Evolutionary conservation across 2,888 invertebrate genomes (phyloP).

Genomic region (Heliconius hortense): DNA sequence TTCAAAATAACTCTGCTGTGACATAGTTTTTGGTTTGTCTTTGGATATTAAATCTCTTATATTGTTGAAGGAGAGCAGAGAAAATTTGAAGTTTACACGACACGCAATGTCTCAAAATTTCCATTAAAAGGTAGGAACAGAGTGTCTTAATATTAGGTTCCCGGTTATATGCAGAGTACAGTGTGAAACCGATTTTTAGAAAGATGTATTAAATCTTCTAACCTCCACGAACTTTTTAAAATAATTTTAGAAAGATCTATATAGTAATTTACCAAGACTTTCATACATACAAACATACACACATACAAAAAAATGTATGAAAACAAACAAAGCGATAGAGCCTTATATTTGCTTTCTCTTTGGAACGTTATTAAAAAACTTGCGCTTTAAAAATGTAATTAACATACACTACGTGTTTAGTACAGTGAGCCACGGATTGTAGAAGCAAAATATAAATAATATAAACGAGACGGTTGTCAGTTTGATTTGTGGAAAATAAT

Average conservation of each 20-base stretch:
- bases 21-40: too few relatives aligned
- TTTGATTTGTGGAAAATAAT: background rate
- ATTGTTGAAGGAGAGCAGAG: too few relatives aligned
- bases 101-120: background rate
- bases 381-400: slow-evolving; percentile 53
- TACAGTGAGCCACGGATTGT: slow-evolving; percentile 30
- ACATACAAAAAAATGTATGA: slow-evolving; percentile 1
- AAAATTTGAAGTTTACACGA: too few relatives aligned
- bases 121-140: background rate
- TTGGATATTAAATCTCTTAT: too few relatives aligned
- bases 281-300: background rate
- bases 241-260: background rate
- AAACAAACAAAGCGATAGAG: slow-evolving; percentile 18
- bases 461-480: background rate
- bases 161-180: rapidly evolving
- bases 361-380: slow-evolving; percentile 61
- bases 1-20: too few relatives aligned
- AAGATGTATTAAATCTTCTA: too few relatives aligned
- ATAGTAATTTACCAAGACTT: background rate
- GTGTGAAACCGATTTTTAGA: too few relatives aligned
- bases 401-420: slow-evolving; percentile 39
- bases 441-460: background rate
- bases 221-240: too few relatives aligned
- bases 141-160: background rate
- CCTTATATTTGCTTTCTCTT: slow-evolving; percentile 41